Conservation (phyloP, 2,797 vertebrate genomes). For the Chelon auratus region DNA sequence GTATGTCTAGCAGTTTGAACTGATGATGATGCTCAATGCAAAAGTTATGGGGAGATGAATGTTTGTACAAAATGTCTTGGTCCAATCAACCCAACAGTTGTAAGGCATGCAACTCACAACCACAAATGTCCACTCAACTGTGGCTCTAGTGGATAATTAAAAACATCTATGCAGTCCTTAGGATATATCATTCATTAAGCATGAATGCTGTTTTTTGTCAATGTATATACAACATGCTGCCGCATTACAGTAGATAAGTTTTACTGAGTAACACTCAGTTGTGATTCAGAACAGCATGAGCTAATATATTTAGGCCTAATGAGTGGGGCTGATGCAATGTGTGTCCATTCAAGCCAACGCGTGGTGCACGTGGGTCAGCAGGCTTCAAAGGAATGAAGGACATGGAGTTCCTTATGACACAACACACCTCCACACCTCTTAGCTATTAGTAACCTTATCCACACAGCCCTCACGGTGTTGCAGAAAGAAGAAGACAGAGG, state of each 20-base stretch:
- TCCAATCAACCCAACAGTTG: neutral
- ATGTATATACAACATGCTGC: neutral
- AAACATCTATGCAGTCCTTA: neutral
- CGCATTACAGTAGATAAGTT: neutral
- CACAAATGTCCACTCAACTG: neutral
- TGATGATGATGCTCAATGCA: neutral
- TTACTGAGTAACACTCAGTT: neutral
- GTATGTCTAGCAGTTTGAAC: neutral
- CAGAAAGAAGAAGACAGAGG: slow-evolving; percentile 33
- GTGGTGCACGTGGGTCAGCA: slow-evolving; percentile 32
- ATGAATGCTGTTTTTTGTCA: neutral
- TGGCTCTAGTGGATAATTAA: neutral
- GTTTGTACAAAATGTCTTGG: neutral
- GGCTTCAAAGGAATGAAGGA: slow-evolving; percentile 30
- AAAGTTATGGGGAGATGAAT: neutral
- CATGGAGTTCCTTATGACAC: slow-evolving; percentile 58
- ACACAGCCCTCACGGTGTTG: slow-evolving; percentile 20
- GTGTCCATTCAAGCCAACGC: neutral
- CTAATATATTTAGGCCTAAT: slow-evolving; percentile 1
- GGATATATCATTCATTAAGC: neutral
- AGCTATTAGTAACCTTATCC: slow-evolving; percentile 53
- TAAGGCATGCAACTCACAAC: neutral
- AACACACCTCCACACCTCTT: slow-evolving; percentile 41
- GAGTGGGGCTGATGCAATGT: slow-evolving; percentile 32
- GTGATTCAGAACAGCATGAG: slow-evolving; percentile 17